Conservation (phyloP, 2,888 invertebrate genomes). For the Leucoma salicis region DNA sequence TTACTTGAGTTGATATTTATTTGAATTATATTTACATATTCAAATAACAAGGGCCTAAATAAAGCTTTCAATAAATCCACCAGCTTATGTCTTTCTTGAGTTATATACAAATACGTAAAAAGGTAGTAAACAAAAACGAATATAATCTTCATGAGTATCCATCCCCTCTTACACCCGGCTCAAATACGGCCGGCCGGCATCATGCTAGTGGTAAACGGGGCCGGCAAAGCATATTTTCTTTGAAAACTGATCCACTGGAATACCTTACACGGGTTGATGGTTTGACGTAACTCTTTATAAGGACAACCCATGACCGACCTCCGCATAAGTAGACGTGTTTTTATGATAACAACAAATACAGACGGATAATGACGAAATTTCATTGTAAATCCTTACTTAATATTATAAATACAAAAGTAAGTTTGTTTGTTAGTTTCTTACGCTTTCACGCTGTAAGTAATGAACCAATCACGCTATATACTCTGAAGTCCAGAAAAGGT, state of each 20-base stretch:
- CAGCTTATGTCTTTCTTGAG: constrained; percentile 20
- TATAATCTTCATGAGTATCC: constrained; percentile 42
- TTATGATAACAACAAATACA: constrained; percentile 17
- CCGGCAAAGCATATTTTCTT: constrained; percentile 56
- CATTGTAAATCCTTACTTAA: no score
- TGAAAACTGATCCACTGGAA: constrained; percentile 56
- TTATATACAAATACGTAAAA: constrained; percentile 26
- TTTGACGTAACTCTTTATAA: constrained; percentile 38
- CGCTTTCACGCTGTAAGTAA: no score
- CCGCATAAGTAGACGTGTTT: constrained; percentile 10
- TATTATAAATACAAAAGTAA: no score
- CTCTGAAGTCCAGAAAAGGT: no score
- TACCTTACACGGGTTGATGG: constrained; percentile 41
- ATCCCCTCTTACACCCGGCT: constrained; percentile 39
- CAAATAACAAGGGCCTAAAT: constrained; percentile 11
- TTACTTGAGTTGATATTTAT: no score
- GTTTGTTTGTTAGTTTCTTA: no score
- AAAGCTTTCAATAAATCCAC: constrained; percentile 18
- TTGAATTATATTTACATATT: constrained; percentile 1
- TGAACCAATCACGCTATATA: no score
- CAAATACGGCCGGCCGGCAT: constrained; percentile 35
- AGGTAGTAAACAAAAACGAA: constrained; percentile 36
- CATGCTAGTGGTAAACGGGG: constrained; percentile 41
- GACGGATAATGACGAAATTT: no score
- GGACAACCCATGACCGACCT: constrained; percentile 23